Evolutionary conservation across 1,140 invertebrate genomes (phyloP).

Genomic region (Bombus huntii): DNA sequence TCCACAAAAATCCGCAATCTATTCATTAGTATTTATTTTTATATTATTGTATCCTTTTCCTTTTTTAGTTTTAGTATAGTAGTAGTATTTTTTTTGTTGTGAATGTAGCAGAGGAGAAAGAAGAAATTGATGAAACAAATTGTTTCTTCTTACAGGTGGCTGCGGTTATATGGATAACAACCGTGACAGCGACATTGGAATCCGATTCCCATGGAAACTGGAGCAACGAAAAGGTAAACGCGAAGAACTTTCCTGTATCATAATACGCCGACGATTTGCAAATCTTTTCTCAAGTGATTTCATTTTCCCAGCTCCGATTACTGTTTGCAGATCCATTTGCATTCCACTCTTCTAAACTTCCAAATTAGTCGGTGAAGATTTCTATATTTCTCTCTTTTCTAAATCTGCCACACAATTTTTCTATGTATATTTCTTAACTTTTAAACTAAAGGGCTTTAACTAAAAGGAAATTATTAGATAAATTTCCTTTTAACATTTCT

Average conservation of each 20-base stretch:
- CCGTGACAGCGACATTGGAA: constrained; percentile 63
- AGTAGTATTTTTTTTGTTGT: too few relatives aligned
- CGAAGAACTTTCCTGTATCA: constrained; percentile 15
- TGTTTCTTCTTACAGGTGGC: constrained; percentile 70
- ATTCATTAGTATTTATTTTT: background rate
- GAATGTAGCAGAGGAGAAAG: too few relatives aligned
- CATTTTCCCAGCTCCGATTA: constrained; percentile 18
- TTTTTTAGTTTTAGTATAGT: too few relatives aligned
- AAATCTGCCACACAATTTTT: background rate
- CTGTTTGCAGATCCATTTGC: background rate
- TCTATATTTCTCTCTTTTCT: background rate
- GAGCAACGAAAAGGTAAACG: constrained; percentile 62
- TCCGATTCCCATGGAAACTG: constrained; percentile 58
- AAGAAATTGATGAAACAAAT: background rate
- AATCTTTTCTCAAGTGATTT: constrained; percentile 20
- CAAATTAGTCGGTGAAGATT: background rate
- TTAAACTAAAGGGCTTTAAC: background rate
- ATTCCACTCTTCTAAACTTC: background rate
- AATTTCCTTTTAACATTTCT: too few relatives aligned
- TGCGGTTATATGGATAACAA: constrained; percentile 71
- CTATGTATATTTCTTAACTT: background rate
- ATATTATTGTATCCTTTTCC: background rate
- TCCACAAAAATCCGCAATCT: too few relatives aligned
- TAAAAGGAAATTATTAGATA: too few relatives aligned
- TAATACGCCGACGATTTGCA: constrained; percentile 4